phyloP scores from a whole-genome alignment of 2,888 invertebrate genomes.

The Hypsopygia costalis region DNA sequence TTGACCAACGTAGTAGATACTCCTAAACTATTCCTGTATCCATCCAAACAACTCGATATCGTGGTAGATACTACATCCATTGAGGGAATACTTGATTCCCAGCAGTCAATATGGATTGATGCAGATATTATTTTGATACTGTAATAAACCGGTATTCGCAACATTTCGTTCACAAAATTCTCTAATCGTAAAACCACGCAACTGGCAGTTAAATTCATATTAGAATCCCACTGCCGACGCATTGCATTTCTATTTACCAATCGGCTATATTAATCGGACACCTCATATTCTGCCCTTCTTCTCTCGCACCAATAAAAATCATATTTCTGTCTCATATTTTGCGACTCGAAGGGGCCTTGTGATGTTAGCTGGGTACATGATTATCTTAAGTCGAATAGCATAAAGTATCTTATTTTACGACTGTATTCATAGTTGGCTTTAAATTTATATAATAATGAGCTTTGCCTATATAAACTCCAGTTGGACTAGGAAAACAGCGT shows the following conservation, averaged over 20 bases:
- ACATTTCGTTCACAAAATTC: constrained; percentile 8
- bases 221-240: constrained; percentile 19
- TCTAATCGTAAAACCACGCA: constrained; percentile 17
- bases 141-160: too few relatives aligned
- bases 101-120: too few relatives aligned
- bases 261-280: constrained; percentile 16
- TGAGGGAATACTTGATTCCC: too few relatives aligned
- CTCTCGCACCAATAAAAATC: constrained; percentile 3
- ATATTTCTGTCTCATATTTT: constrained; percentile 7
- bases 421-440: constrained; percentile 29
- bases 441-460: constrained; percentile 43
- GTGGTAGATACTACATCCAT: too few relatives aligned
- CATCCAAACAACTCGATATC: too few relatives aligned
- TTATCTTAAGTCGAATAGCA: constrained; percentile 31
- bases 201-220: constrained; percentile 20
- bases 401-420: constrained; percentile 41
- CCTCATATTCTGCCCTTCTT: constrained; percentile 5
- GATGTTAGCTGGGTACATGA: constrained; percentile 28
- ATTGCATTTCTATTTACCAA: constrained; percentile 16
- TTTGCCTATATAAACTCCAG: constrained; percentile 19
- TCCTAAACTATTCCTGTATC: too few relatives aligned
- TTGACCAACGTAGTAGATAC: too few relatives aligned
- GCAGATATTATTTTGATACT: too few relatives aligned
- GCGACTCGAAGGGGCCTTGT: constrained; percentile 11
- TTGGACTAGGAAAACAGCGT: constrained; percentile 15